These are phyloP conservation scores for Drosophila burlai DNA, from an alignment of 1,140 invertebrate species.

Conservation along the genomic window DNA sequence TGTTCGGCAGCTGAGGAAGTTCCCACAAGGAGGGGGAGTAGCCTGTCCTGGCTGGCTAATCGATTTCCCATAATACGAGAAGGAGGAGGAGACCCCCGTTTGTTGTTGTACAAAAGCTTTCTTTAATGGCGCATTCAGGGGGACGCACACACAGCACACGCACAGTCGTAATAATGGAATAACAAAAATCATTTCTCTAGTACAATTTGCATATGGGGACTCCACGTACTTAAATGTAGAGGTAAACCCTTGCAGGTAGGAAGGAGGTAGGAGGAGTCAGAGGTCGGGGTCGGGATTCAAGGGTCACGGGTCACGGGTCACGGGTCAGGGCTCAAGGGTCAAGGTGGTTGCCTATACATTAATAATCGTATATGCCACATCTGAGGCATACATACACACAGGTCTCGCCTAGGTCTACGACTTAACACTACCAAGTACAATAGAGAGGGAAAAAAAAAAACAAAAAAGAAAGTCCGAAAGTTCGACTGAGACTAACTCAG, in stretches of 20 bases:
- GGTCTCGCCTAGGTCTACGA: constrained; percentile 14
- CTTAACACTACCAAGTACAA: constrained; percentile 22
- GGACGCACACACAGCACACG: constrained; percentile 5
- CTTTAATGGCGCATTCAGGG: constrained; percentile 22
- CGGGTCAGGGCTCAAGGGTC: neutral
- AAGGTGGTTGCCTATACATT: constrained; percentile 12
- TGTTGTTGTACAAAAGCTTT: constrained; percentile 30
- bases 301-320: too few relatives aligned
- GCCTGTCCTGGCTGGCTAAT: neutral
- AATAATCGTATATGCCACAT: constrained; percentile 31
- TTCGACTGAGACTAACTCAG: constrained; percentile 58
- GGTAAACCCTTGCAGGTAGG: constrained; percentile 5
- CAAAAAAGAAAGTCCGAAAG: neutral
- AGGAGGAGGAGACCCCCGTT: neutral
- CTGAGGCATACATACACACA: constrained; percentile 22
- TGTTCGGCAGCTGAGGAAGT: neutral
- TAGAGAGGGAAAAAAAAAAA: constrained; percentile 39
- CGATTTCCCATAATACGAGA: constrained; percentile 4
- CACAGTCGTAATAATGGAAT: constrained; percentile 30
- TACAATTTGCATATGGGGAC: constrained; percentile 18
- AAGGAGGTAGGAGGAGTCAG: neutral
- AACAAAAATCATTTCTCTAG: constrained; percentile 28
- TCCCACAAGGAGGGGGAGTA: neutral
- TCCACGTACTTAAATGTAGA: neutral
- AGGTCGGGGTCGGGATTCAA: neutral